phyloP scores from a whole-genome alignment of 2,797 vertebrate species.

The Malacoctenus gilli region DNA sequence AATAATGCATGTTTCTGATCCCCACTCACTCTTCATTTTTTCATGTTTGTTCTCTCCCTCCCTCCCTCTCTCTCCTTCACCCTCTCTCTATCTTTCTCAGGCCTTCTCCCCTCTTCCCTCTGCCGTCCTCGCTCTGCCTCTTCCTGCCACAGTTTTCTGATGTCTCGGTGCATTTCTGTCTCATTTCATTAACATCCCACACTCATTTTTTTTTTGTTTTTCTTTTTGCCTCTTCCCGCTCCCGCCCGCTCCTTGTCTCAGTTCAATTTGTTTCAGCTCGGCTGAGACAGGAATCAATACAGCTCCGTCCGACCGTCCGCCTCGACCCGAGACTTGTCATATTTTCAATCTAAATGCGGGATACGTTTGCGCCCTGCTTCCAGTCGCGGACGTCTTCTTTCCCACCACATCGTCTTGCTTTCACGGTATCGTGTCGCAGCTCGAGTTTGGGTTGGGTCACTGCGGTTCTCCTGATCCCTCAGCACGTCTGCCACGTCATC shows the following conservation, averaged over 20 bases:
- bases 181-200: conserved; percentile 53
- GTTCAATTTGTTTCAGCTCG: conserved; percentile 40
- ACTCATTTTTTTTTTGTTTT: not conserved
- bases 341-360: not conserved
- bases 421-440: conserved; percentile 59
- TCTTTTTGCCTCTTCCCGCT: conserved; percentile 29
- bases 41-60: conserved; percentile 29
- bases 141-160: conserved; percentile 21
- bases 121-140: conserved; percentile 20
- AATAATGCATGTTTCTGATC: conserved; percentile 73
- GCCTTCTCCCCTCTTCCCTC: conserved; percentile 34
- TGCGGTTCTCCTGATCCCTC: conserved; percentile 12
- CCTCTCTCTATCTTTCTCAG: conserved; percentile 5
- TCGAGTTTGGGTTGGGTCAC: conserved; percentile 42
- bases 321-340: not conserved
- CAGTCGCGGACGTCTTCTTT: conserved; percentile 1
- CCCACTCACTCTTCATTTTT: conserved; percentile 54
- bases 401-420: conserved; percentile 47
- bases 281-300: conserved; percentile 30
- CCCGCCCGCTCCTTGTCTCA: too few species aligned
- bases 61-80: conserved; percentile 11
- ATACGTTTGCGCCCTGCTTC: not conserved
- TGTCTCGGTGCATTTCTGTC: conserved; percentile 46
- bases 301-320: conserved; percentile 14
- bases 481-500: conserved; percentile 22